Base-by-base conservation (phyloP, 2,888 invertebrate species). In the Volucella zonaria region DNA sequence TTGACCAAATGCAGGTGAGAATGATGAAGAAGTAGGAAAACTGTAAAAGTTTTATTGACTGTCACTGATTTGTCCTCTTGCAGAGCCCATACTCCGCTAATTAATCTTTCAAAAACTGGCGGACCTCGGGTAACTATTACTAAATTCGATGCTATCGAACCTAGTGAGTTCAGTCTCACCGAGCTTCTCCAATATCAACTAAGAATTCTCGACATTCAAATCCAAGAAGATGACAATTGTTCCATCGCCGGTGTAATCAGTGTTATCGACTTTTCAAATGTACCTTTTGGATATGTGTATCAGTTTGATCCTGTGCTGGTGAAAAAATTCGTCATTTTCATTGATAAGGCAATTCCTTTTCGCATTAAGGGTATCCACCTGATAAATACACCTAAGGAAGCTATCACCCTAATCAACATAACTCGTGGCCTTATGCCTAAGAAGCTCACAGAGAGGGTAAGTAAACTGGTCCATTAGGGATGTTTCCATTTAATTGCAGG, bases 151-250 rank as follows among this genome's bases (percentile, higher is more conserved):
- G 47, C 15, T 12, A 61, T 82, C 15, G 91, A 93, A 87, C 90
- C 93, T 2, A 89, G 90, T 2, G 89, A 91, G 86, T 91, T 90
- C 62, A 91, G 91, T 43, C 89, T 93, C 52, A 70, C 89, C 8
- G 93, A 93, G 80, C 80, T 93, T 18, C 89, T 93, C 67, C 93
- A 93, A 89, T 89, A 92, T 6, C 92, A 92, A n/a, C 91, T 93
- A 64, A 93, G 94, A 93, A 89, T 93, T 15, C 91, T 92, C 47
- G 94, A 94, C 87, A 92, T 94, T 86, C 88, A 93, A 85, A 88
- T 94, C 88, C 89, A 93, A 15, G 94, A 94, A 89, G 94, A 94
- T 87, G 94, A 94, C 88, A 93, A 93, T 87, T 92, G 92, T 59
- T 90, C 92, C 51, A 90, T 93, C 31, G 89, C 91, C 73, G 93